These are phyloP conservation scores for Psephotus haematonotus DNA, from an alignment of 2,113 vertebrate genomes.

Conservation along the genomic window DNA sequence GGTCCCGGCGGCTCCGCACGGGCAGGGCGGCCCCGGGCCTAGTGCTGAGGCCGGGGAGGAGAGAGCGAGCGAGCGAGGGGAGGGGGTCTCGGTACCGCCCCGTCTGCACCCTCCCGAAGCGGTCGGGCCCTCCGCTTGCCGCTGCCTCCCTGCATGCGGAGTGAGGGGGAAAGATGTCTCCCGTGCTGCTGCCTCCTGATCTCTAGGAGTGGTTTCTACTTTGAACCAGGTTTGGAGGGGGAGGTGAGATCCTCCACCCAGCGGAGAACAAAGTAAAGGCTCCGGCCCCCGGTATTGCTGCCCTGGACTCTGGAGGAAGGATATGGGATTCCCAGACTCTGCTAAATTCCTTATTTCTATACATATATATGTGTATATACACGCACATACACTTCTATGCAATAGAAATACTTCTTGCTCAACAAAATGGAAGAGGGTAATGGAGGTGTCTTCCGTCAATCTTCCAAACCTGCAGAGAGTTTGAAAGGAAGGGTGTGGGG, in stretches of 20 bases:
- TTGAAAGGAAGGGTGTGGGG: background rate
- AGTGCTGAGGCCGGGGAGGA: background rate
- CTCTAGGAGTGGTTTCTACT: background rate
- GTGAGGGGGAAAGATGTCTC: background rate
- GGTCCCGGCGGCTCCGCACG: background rate
- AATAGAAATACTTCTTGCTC: background rate
- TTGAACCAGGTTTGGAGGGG: background rate
- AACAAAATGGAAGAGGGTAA: background rate
- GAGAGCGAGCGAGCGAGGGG: background rate
- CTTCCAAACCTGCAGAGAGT: background rate
- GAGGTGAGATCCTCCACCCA: background rate
- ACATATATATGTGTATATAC: no score
- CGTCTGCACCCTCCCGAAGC: background rate
- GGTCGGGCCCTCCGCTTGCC: background rate
- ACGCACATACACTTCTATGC: background rate
- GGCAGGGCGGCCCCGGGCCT: background rate
- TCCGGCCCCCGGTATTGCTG: background rate
- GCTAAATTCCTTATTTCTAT: background rate
- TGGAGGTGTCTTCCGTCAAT: conserved; percentile 15
- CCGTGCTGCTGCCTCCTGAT: background rate
- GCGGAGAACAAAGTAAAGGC: background rate
- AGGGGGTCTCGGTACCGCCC: background rate
- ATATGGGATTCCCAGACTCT: background rate
- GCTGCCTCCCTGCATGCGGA: background rate
- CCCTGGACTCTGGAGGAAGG: background rate